Base-by-base conservation (phyloP, 2,797 vertebrate species). In the Anas georgica region DNA sequence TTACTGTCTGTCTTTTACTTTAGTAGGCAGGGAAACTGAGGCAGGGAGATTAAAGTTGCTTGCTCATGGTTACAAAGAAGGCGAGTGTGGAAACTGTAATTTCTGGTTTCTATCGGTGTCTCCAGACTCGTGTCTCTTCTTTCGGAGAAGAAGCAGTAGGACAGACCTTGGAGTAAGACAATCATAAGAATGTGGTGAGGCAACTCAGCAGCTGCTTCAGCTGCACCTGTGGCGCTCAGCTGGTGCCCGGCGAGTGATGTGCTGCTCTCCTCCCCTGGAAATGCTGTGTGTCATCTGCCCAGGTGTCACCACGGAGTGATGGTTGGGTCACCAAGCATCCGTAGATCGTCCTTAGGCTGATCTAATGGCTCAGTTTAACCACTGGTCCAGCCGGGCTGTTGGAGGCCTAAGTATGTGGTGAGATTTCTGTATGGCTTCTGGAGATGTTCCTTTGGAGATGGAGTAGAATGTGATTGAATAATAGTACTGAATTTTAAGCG, bases 1-100 rank as follows among this genome's bases (percentile, higher is more conserved):
- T 83, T 92, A 76, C 41, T 55, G 31, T 58, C 81, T 84, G 1
- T 11, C 35, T 83, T 90, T 90, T 72, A 63, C 18, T 63, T 80
- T 91, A 93, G 83, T 88, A 90, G 78, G 23, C 77, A 76, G 56
- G 48, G 88, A 94, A 88, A 88, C 3, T 18, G 78, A 93, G 88
- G 64, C 58, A 56, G 69, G 83, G 81, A 90, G 72, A 87, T 94
- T 37, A 70, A 94, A 95, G 91, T 62, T 3, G 18, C 70, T 94
- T 74, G 33, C 55, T 84, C n/a, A 28, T 63, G 59, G 68, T 91
- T 89, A 48, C 64, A 75, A 77, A 90, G 89, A 31, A 63, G 43
- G 43, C 22, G 46, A 77, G 68, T 1, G 1, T 58, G 81, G 45
- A 88, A 95, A 87, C 64, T 25, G 12, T 91, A 20, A 86, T 90